These are phyloP conservation scores for Asobara japonica DNA, from an alignment of 1,140 invertebrate genomes.

Conservation along the genomic window DNA sequence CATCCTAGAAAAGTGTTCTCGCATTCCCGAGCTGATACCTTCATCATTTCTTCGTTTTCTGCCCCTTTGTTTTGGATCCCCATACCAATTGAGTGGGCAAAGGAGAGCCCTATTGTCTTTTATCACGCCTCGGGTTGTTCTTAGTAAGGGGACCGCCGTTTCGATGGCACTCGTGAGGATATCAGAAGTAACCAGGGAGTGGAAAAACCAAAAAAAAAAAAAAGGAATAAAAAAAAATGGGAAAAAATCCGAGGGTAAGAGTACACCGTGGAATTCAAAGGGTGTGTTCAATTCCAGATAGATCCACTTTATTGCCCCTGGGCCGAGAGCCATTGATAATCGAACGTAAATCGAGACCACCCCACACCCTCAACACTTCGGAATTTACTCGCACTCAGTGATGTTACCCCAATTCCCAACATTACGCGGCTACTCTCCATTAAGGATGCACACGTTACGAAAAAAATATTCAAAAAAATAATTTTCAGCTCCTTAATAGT, in stretches of 20 bases:
- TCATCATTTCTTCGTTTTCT: background rate
- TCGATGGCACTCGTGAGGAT: background rate
- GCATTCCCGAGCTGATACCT: background rate
- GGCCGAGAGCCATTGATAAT: conserved; percentile 4
- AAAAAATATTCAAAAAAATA: no score
- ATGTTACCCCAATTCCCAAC: no score
- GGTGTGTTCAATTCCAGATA: conserved; percentile 10
- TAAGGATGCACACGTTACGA: no score
- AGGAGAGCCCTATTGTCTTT: conserved; percentile 12
- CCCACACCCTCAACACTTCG: background rate
- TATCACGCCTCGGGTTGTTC: conserved; percentile 9
- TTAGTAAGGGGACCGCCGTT: conserved; percentile 8
- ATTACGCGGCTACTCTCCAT: no score
- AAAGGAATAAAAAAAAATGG: background rate
- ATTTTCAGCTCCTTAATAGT: no score
- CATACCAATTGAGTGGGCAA: conserved; percentile 20
- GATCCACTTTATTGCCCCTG: conserved; percentile 5
- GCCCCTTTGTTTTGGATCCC: conserved; percentile 17
- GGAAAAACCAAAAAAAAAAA: background rate
- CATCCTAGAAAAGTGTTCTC: background rate
- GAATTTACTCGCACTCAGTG: background rate
- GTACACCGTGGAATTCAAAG: conserved; percentile 6
- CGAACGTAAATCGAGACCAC: background rate
- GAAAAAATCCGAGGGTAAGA: background rate
- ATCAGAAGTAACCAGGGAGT: background rate